phyloP scores from a whole-genome alignment of 2,797 vertebrate genomes.

The Enteromius treurensis region DNA sequence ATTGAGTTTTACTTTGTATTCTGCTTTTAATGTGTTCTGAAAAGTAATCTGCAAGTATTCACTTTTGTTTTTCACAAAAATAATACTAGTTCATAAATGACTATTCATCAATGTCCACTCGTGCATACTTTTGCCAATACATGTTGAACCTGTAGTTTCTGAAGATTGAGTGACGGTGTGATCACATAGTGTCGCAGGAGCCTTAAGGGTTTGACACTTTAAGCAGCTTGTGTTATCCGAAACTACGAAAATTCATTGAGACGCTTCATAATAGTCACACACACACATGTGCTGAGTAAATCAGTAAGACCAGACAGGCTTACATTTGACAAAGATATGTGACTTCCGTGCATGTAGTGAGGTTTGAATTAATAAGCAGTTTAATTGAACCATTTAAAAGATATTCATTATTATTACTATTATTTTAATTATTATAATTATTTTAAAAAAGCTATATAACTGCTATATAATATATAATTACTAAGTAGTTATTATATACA shows the following conservation, averaged over 20 bases:
- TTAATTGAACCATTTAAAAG: not conserved
- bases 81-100: not conserved
- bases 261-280: conserved; percentile 43
- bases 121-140: conserved; percentile 13
- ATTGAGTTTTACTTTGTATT: not conserved
- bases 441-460: not conserved
- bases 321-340: conserved; percentile 14
- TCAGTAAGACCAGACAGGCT: conserved; percentile 17
- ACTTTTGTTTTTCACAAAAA: not conserved
- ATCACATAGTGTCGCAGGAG: conserved; percentile 8
- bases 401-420: not conserved
- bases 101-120: not conserved
- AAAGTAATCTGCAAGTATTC: not conserved
- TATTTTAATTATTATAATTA: not conserved
- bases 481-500: not conserved
- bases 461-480: not conserved
- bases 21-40: not conserved
- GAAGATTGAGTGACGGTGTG: conserved; percentile 52
- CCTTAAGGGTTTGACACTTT: conserved; percentile 34
- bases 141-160: conserved; percentile 27
- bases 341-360: not conserved
- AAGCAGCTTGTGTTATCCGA: conserved; percentile 50
- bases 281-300: conserved; percentile 7
- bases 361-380: not conserved
- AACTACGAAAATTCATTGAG: conserved; percentile 50